Base-by-base conservation (phyloP, 2,888 invertebrate genomes). In the Rhagonycha fulva region DNA sequence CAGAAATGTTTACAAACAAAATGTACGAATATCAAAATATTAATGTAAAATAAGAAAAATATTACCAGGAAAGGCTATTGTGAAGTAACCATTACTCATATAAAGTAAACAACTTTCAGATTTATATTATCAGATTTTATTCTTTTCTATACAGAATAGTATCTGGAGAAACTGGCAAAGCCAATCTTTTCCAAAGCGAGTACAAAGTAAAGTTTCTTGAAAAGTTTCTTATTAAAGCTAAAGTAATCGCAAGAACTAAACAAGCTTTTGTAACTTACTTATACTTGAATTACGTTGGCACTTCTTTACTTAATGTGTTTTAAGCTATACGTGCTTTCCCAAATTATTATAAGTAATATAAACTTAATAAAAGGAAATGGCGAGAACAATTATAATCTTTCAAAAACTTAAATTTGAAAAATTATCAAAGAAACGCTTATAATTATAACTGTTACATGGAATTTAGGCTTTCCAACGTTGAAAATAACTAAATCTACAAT, bases 241-340 rank as follows among this genome's bases (percentile, higher is more conserved):
- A 60, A 67, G 67, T 63, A 71, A 62, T 62, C 32, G 60, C 47
- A 67, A 72, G 67, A 72, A 72, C 67, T 72, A 67, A 72, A 28
- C 60, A 72, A 72, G 72, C 72, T 26, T 60, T 61, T 61, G 60
- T 68, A 72, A 72, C 72, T 72, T 72, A 72, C 67, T 72, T 72
- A 72, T 67, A 32, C 28, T 19, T 60, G 24, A 60, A 66, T 24
- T 72, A 47, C 60, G 67, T 68, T 72, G 60, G 72, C 23, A 72
- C 67, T 72, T 67, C 72, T 60, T 66, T 72, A 60, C 67, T n/a
- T 68, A 26, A 60, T 72, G 67, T 61, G 72, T 72, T 60, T 67
- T 26, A 67, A 72, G 67, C 67, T 68, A 47, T 47, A 47, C 47
- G 47, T 47, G 47, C 47, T 47, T 47, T 47, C 9, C 47, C 47